These are phyloP conservation scores for Lethrus apterus DNA, from an alignment of 1,140 invertebrate species.

Conservation along the genomic window DNA sequence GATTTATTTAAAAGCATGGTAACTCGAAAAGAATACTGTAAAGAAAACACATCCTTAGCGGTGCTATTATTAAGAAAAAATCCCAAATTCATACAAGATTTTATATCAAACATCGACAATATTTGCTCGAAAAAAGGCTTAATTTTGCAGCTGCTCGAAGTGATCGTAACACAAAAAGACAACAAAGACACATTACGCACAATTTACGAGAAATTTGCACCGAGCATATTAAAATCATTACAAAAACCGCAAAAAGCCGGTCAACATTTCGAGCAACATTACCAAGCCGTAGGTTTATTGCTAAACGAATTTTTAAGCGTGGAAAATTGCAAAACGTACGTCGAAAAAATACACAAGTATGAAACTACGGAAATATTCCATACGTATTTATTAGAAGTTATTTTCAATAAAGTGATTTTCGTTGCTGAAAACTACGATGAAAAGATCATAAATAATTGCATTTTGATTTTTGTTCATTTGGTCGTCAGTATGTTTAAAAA, in stretches of 20 bases:
- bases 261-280: slow-evolving; percentile 49
- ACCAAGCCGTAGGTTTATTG: slow-evolving; percentile 45
- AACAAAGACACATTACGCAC: slow-evolving; percentile 41
- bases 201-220: slow-evolving; percentile 50
- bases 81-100: slow-evolving; percentile 37
- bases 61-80: slow-evolving; percentile 45
- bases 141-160: slow-evolving; percentile 48
- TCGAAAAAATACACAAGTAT: slow-evolving; percentile 51
- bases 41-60: slow-evolving; percentile 45
- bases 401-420: slow-evolving; percentile 44
- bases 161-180: slow-evolving; percentile 40
- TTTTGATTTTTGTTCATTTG: slow-evolving; percentile 37
- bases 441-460: slow-evolving; percentile 21
- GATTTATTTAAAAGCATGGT: slow-evolving; percentile 46
- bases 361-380: slow-evolving; percentile 51
- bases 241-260: slow-evolving; percentile 58
- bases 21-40: slow-evolving; percentile 40
- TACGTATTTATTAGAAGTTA: slow-evolving; percentile 45
- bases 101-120: slow-evolving; percentile 42
- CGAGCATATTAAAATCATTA: slow-evolving; percentile 50
- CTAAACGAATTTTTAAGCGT: slow-evolving; percentile 49
- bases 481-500: slow-evolving; percentile 40
- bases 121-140: slow-evolving; percentile 47
- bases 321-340: slow-evolving; percentile 46
- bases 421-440: slow-evolving; percentile 16